Evolutionary conservation across 2,113 vertebrate genomes (phyloP).

Genomic region (Pimephales promelas): DNA sequence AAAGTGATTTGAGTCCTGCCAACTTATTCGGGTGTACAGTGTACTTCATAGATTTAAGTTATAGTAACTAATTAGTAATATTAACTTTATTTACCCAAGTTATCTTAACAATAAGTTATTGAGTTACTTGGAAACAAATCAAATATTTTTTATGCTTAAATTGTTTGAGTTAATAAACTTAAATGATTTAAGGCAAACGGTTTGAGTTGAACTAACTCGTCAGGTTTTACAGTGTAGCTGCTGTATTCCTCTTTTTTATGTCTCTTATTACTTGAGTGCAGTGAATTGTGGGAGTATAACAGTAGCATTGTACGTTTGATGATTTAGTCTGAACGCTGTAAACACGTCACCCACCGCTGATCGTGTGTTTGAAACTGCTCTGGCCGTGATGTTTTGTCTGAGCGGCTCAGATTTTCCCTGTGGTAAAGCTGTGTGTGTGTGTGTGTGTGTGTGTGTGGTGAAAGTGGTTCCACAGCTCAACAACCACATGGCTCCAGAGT

Average conservation of each 20-base stretch:
- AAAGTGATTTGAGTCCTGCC: too few species aligned
- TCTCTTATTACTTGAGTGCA: background rate
- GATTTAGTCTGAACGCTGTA: slow-evolving; percentile 32
- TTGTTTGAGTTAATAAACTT: too few species aligned
- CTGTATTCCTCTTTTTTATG: background rate
- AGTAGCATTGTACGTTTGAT: slow-evolving; percentile 25
- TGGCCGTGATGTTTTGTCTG: slow-evolving; percentile 30
- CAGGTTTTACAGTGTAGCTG: too few species aligned
- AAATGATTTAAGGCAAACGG: too few species aligned
- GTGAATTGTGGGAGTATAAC: slow-evolving; percentile 23
- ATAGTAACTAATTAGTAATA: too few species aligned
- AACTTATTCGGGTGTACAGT: too few species aligned
- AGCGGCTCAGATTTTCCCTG: slow-evolving; percentile 36
- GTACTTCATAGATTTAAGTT: too few species aligned
- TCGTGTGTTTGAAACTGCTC: slow-evolving; percentile 3
- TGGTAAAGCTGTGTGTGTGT: background rate
- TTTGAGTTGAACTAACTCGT: too few species aligned
- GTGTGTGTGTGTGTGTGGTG: slow-evolving; percentile 22
- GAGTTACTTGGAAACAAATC: too few species aligned
- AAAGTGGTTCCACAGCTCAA: slow-evolving; percentile 40
- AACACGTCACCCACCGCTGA: slow-evolving; percentile 17
- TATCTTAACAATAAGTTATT: too few species aligned
- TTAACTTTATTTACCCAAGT: too few species aligned
- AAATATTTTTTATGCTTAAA: too few species aligned
- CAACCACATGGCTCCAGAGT: slow-evolving; percentile 44